A percentile compares a stretch with the other conserved stretches of the same genome.
These are phyloP conservation scores for Deilephila porcellus DNA, from an alignment of 2,888 invertebrate species.

Conservation along the genomic window DNA sequence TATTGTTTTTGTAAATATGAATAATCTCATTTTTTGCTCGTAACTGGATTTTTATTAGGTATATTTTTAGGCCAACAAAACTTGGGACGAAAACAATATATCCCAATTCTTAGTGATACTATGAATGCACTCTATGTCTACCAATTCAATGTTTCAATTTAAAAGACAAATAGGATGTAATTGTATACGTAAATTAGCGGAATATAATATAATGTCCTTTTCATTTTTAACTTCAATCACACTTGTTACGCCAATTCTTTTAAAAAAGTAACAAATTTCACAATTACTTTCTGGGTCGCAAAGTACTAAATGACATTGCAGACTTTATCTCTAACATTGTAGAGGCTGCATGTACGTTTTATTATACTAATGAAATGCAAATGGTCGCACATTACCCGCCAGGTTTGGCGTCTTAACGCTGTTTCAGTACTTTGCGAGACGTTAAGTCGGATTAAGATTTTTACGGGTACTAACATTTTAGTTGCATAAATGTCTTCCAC, in stretches of 20 bases:
- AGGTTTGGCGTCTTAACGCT: constrained; percentile 21
- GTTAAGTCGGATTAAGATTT: constrained; percentile 18
- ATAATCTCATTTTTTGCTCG: too few relatives aligned
- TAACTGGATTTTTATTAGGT: too few relatives aligned
- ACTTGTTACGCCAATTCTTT: neutral
- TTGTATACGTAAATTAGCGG: too few relatives aligned
- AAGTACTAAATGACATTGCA: neutral
- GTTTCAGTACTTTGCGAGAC: constrained; percentile 15
- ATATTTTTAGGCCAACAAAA: too few relatives aligned
- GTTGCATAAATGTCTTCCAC: neutral
- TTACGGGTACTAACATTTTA: neutral
- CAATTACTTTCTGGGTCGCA: neutral
- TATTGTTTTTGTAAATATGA: too few relatives aligned
- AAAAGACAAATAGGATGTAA: too few relatives aligned
- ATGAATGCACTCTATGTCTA: too few relatives aligned
- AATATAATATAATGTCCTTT: neutral
- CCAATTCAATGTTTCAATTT: too few relatives aligned
- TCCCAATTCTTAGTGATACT: too few relatives aligned
- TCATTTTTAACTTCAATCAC: too few relatives aligned
- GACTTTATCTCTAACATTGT: neutral
- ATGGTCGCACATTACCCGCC: constrained; percentile 16
- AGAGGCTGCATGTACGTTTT: constrained; percentile 15
- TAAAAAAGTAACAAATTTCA: too few relatives aligned
- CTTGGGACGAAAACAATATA: too few relatives aligned
- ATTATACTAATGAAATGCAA: constrained; percentile 26